These are phyloP conservation scores for Dolomedes plantarius DNA, from an alignment of 2,888 invertebrate species.

Conservation along the genomic window DNA sequence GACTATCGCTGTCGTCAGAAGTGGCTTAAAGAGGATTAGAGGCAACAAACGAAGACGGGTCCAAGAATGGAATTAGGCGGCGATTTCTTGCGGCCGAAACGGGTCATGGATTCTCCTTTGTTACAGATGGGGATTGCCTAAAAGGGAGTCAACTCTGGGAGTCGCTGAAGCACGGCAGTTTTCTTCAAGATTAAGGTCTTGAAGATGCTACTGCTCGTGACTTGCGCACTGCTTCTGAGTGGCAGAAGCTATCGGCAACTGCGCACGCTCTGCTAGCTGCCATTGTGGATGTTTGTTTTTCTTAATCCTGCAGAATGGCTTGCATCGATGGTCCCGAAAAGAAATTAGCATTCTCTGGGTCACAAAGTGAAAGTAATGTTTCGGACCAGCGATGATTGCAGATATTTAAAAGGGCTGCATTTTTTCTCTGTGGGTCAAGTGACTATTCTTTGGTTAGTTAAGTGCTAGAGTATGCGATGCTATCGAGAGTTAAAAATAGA, in stretches of 20 bases:
- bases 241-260: background rate
- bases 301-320: slow-evolving; percentile 20
- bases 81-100: slow-evolving; percentile 50
- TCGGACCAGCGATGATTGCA: background rate
- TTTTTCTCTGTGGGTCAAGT: background rate
- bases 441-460: background rate
- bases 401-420: no score
- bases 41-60: background rate
- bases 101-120: slow-evolving; percentile 59
- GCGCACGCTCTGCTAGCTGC: slow-evolving; percentile 23
- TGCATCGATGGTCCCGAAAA: slow-evolving; percentile 25
- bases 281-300: slow-evolving; percentile 27
- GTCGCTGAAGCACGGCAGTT: background rate
- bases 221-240: background rate
- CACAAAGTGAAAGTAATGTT: background rate
- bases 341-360: slow-evolving; percentile 18
- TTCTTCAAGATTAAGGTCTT: slow-evolving; percentile 18
- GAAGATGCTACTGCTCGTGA: background rate
- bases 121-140: slow-evolving; percentile 35
- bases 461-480: background rate
- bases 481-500: no score
- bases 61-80: slow-evolving; percentile 8
- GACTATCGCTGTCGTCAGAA: background rate
- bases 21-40: background rate
- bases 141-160: slow-evolving; percentile 20